phyloP scores from a whole-genome alignment of 2,113 vertebrate genomes.

The Pyrgilauda ruficollis region DNA sequence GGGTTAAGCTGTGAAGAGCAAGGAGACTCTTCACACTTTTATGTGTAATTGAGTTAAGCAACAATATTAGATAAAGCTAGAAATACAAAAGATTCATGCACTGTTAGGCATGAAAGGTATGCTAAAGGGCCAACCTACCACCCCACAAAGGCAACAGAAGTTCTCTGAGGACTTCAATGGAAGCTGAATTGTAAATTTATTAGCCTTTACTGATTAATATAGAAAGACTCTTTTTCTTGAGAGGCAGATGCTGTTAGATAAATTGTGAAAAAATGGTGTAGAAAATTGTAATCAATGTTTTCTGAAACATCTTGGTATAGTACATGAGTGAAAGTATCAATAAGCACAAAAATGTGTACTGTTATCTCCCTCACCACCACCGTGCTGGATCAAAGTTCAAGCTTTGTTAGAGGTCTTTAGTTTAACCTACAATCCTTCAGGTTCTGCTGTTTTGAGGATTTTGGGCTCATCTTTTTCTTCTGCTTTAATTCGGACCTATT shows the following conservation, averaged over 20 bases:
- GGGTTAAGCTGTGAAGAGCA: slow-evolving; percentile 5
- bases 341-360: not conserved
- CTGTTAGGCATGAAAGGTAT: slow-evolving; percentile 55
- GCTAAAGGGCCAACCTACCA: slow-evolving; percentile 34
- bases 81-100: slow-evolving; percentile 61
- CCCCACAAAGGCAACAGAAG: slow-evolving; percentile 25
- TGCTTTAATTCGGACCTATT: not conserved
- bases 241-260: not conserved
- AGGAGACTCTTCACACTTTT: not conserved
- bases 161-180: not conserved
- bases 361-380: not conserved
- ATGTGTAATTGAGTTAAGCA: slow-evolving; percentile 41
- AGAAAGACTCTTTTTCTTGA: not conserved
- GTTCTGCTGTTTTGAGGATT: slow-evolving; percentile 45
- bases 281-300: not conserved
- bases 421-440: slow-evolving; percentile 39
- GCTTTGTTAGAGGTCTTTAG: not conserved
- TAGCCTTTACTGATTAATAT: slow-evolving; percentile 36
- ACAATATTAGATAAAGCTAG: slow-evolving; percentile 55
- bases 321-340: not conserved
- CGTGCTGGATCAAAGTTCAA: slow-evolving; percentile 20
- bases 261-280: not conserved
- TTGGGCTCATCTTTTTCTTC: not conserved
- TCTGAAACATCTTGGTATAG: not conserved
- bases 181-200: slow-evolving; percentile 17